Conservation (phyloP, 2,113 vertebrate species). For the Aplodontia rufa region DNA sequence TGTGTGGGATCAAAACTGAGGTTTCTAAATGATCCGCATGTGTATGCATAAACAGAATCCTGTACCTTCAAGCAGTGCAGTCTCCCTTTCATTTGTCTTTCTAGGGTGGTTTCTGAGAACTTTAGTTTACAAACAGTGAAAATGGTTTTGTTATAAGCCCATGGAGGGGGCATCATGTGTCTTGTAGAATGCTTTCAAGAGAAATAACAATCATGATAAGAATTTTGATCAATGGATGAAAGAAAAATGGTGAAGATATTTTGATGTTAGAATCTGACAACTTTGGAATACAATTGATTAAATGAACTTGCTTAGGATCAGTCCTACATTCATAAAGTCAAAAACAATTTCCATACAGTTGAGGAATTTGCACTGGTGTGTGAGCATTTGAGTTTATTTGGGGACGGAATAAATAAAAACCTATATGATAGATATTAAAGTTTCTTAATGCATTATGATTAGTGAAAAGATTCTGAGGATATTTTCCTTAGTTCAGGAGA, state of each 20-base stretch:
- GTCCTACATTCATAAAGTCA: neutral
- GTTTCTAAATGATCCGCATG: neutral
- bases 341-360: neutral
- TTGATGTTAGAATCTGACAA: neutral
- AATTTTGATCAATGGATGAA: neutral
- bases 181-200: neutral
- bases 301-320: neutral
- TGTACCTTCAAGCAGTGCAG: neutral
- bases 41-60: neutral
- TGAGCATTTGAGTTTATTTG: neutral
- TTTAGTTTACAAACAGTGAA: neutral
- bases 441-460: neutral
- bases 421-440: neutral
- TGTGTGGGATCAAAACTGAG: neutral
- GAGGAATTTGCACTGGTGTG: neutral
- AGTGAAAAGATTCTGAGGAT: neutral
- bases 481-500: neutral
- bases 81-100: neutral
- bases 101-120: neutral
- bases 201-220: neutral
- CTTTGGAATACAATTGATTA: neutral
- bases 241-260: neutral
- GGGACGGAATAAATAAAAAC: neutral
- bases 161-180: neutral
- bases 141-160: neutral